Base-by-base conservation (phyloP, 2,888 invertebrate species). In the Tuta absoluta region DNA sequence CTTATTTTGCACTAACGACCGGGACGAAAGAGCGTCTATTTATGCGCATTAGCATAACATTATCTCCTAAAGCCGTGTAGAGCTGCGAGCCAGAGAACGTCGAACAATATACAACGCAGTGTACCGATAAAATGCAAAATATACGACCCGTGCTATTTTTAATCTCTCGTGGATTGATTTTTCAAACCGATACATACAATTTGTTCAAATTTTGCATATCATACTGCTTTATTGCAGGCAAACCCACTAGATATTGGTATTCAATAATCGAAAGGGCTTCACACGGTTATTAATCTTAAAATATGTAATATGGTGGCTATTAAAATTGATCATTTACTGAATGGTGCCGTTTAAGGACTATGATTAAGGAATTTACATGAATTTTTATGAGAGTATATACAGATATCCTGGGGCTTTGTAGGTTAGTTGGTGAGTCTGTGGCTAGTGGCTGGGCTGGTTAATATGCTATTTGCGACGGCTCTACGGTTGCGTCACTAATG, bases 31-130 rank as follows among this genome's bases (percentile, higher is more conserved):
- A 75, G 72, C 76, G 70, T 77, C 77, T 78, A 78, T 81, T 78
- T 76, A 70, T 65, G 69, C 68, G 71, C 80, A 82, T 86, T 85
- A 83, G 74, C 83, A 84, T 85, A 79, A 73, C 76, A 85, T 86
- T 85, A 84, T 78, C 76, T 79, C 76, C 76, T 77, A 82, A 80
- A 81, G 76, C 73, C 80, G 67, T 83, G 80, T 84, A 78, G 77
- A 79, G 74, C 69, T 72, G 71, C 75, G 79, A 76, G 76, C 75
- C 66, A 69, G 79, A 80, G 82, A 83, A 82, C 81, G 80, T 79
- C 68, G 75, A 72, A 77, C 78, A 80, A 78, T 80, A 76, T 73
- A 63, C 53, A 38, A 63, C 51, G 62, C 38, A 45, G 28, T 60
- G 38, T 49, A 74, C 75, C 75, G 75, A 76, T 79, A 76, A 79